A percentile compares a stretch with the other conserved stretches of the same genome.
phyloP scores from a whole-genome alignment of 2,113 vertebrate species.

The Urocynchramus pylzowi region DNA sequence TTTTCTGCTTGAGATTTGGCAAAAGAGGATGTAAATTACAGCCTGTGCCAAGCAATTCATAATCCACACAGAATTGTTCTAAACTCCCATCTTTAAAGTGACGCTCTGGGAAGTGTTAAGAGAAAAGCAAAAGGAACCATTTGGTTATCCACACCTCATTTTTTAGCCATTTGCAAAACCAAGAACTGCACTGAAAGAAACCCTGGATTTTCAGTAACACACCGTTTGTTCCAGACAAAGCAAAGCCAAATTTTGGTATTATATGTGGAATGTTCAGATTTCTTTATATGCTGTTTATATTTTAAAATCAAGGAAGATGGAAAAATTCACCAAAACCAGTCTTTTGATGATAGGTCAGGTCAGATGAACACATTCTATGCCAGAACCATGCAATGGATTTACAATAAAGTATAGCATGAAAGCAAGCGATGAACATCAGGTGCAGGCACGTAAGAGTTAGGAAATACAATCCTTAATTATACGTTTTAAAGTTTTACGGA shows the following conservation, averaged over 20 bases:
- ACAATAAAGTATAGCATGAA: neutral
- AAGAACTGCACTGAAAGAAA: neutral
- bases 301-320: neutral
- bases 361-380: neutral
- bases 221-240: neutral
- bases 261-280: neutral
- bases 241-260: neutral
- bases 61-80: neutral
- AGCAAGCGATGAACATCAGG: neutral
- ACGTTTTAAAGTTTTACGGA: neutral
- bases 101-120: fast-evolving
- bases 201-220: neutral
- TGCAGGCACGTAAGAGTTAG: neutral
- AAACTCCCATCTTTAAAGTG: neutral
- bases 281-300: neutral
- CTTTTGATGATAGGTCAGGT: neutral
- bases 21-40: neutral
- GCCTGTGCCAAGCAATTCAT: neutral
- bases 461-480: neutral
- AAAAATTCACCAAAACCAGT: neutral
- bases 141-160: neutral
- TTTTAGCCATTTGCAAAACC: neutral
- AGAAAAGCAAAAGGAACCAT: neutral
- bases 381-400: neutral
- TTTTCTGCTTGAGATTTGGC: neutral